Percentiles rank a stretch among this genome's conserved stretches.
Evolutionary conservation across 1,140 invertebrate species (phyloP).

Genomic region (Mesaphorura yosii): DNA sequence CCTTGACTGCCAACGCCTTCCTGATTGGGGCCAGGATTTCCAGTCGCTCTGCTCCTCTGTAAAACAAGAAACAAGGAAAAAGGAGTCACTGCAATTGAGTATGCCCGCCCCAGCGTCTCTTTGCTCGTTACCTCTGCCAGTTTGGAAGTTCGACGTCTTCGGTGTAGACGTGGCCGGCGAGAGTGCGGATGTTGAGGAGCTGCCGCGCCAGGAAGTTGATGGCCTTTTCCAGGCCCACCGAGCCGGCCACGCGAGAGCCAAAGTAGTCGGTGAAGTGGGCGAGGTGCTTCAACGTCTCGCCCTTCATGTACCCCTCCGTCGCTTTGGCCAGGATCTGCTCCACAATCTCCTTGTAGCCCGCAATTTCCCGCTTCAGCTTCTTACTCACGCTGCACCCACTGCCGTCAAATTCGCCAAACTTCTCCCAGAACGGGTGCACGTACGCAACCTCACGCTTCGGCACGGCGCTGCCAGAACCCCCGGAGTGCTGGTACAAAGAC

Average conservation of each 20-base stretch:
- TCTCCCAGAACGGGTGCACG: conserved; percentile 2
- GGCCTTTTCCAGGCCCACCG: conserved; percentile 49
- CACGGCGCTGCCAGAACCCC: no score
- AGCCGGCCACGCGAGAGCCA: conserved; percentile 53
- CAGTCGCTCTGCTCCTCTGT: conserved; percentile 36
- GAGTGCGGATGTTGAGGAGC: conserved; percentile 33
- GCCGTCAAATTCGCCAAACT: conserved; percentile 8
- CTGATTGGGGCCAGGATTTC: conserved; percentile 34
- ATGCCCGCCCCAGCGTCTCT: no score
- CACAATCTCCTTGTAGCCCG: conserved; percentile 2
- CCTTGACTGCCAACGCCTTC: conserved; percentile 35
- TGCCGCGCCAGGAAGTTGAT: conserved; percentile 57
- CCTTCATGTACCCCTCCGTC: conserved; percentile 46
- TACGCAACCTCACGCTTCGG: no score
- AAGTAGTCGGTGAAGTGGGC: conserved; percentile 57
- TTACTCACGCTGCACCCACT: background rate
- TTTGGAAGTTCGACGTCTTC: conserved; percentile 32
- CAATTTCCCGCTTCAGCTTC: conserved; percentile 6
- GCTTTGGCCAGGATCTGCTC: conserved; percentile 45
- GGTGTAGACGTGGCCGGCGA: conserved; percentile 35
- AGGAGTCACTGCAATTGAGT: no score
- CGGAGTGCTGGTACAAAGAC: no score
- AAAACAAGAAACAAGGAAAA: conserved; percentile 32
- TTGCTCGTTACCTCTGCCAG: conserved; percentile 28
- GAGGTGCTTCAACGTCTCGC: conserved; percentile 49